Conservation (phyloP, 2,888 invertebrate genomes). For the Gisinianus flammeolus region DNA sequence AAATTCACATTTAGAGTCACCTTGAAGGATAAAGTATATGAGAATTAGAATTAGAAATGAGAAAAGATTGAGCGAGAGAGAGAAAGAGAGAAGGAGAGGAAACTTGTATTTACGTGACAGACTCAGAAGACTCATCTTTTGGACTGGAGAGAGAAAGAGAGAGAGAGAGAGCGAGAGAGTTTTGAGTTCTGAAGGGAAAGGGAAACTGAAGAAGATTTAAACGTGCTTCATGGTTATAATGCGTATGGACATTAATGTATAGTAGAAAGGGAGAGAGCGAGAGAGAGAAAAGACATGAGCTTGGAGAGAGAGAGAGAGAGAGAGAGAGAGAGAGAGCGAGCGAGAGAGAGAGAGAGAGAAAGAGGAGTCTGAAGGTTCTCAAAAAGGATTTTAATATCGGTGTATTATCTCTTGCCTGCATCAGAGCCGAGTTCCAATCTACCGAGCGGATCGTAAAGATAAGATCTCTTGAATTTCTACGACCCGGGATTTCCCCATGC, state of each 20-base stretch:
- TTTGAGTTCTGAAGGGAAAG: too few species aligned
- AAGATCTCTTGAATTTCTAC: slow-evolving; percentile 29
- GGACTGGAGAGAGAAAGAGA: too few species aligned
- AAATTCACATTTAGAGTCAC: too few species aligned
- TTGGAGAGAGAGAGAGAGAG: not conserved
- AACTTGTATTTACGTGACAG: not conserved
- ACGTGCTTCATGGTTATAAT: too few species aligned
- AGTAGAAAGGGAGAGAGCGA: not conserved
- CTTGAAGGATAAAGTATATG: too few species aligned
- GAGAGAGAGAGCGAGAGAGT: not conserved
- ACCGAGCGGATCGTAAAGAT: slow-evolving; percentile 20
- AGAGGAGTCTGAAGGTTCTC: not conserved
- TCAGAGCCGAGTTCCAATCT: slow-evolving; percentile 19
- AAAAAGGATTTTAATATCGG: slow-evolving; percentile 25
- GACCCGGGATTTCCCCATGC: not conserved
- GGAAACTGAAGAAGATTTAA: not conserved
- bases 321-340: not conserved
- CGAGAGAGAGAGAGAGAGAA: not conserved
- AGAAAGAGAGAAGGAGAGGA: not conserved
- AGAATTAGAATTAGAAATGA: not conserved
- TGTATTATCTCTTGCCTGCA: slow-evolving; percentile 15
- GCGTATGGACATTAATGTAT: not conserved
- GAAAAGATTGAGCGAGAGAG: not conserved
- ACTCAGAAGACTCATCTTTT: not conserved
- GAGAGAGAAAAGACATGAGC: too few species aligned